These are phyloP conservation scores for Sarcophaga bullata DNA, from an alignment of 1,140 invertebrate species.

Conservation along the genomic window DNA sequence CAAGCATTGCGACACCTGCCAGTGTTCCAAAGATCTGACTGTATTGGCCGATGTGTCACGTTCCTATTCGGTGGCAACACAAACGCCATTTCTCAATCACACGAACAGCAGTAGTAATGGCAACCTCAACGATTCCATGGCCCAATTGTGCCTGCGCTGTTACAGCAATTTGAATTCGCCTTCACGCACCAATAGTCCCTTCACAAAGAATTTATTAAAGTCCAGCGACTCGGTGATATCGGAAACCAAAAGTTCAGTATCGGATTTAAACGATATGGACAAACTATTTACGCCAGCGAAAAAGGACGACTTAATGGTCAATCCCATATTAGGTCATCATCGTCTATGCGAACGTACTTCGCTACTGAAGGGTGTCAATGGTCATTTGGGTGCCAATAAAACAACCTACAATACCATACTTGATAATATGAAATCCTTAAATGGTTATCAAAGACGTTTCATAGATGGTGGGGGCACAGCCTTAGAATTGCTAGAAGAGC, in stretches of 20 bases:
- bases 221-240: constrained; percentile 65
- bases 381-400: constrained; percentile 45
- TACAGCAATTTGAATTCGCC: constrained; percentile 65
- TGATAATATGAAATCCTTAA: constrained; percentile 55
- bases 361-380: not conserved
- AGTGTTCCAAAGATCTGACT: constrained; percentile 73
- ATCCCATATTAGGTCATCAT: constrained; percentile 70
- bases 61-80: constrained; percentile 71
- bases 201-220: constrained; percentile 64
- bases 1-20: constrained; percentile 84
- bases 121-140: constrained; percentile 65
- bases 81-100: constrained; percentile 67
- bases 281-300: constrained; percentile 63
- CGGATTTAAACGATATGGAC: constrained; percentile 62
- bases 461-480: constrained; percentile 60
- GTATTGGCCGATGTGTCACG: constrained; percentile 71
- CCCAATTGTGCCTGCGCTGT: constrained; percentile 70
- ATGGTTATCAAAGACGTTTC: constrained; percentile 55
- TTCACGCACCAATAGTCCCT: constrained; percentile 63
- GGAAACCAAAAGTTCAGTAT: constrained; percentile 64
- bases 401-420: constrained; percentile 58
- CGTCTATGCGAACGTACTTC: constrained; percentile 68
- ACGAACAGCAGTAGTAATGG: constrained; percentile 23
- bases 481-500: constrained; percentile 52
- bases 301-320: constrained; percentile 66